These are phyloP conservation scores for Struthidea cinerea DNA, from an alignment of 2,113 vertebrate species.

Conservation along the genomic window DNA sequence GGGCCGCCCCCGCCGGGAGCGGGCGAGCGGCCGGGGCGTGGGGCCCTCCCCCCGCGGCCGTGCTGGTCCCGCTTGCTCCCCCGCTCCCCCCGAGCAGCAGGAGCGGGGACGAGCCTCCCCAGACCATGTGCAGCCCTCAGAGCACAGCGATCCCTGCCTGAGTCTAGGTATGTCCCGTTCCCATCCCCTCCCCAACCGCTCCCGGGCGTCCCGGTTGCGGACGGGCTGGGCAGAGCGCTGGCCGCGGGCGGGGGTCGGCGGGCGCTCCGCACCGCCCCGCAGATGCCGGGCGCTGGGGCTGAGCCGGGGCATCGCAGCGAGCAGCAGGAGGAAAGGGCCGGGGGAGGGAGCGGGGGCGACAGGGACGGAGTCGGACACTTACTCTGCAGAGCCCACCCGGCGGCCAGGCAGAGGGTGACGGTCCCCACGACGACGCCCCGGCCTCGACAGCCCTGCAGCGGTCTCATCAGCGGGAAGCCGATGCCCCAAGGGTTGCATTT, in stretches of 20 bases:
- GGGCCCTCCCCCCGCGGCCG: neutral
- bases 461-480: conserved; percentile 56
- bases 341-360: neutral
- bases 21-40: neutral
- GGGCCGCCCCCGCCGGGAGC: neutral
- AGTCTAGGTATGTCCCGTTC: neutral
- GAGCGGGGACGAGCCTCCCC: neutral
- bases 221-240: neutral
- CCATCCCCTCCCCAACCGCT: neutral
- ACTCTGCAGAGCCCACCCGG: conserved; percentile 67
- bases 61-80: neutral
- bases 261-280: neutral
- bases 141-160: neutral
- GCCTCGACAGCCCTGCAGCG: neutral
- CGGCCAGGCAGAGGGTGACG: conserved; percentile 57
- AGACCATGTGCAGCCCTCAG: fast-evolving
- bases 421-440: conserved; percentile 24
- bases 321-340: neutral
- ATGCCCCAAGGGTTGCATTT: neutral
- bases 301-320: neutral
- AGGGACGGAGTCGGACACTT: neutral
- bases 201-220: too few species aligned
- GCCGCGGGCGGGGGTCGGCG: neutral
- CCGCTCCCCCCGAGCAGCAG: neutral
- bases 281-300: neutral